Evolutionary conservation across 2,113 vertebrate genomes (phyloP).

Genomic region (Felis chaus): DNA sequence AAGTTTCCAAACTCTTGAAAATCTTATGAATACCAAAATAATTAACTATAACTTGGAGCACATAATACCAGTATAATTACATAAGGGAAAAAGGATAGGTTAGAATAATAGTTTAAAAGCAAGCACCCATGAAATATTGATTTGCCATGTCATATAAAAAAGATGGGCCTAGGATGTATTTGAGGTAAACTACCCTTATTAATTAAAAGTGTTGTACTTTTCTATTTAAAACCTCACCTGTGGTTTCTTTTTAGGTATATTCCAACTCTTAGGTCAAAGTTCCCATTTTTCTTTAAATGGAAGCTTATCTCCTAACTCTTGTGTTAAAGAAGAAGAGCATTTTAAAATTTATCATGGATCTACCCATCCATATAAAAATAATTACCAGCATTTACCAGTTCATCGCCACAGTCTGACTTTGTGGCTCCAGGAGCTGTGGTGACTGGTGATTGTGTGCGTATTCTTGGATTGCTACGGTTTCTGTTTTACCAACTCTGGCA

Average conservation of each 20-base stretch:
- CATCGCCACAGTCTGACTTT: not conserved
- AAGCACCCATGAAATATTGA: not conserved
- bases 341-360: not conserved
- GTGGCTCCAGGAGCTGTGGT: not conserved
- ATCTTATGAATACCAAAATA: constrained; percentile 26
- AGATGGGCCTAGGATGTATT: not conserved
- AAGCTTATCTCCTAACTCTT: not conserved
- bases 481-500: not conserved
- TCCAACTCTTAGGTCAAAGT: not conserved
- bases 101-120: constrained; percentile 30
- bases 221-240: not conserved
- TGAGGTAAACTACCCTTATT: not conserved
- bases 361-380: not conserved
- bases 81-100: not conserved
- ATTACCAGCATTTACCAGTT: not conserved
- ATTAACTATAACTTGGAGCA: constrained; percentile 42
- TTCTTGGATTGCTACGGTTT: not conserved
- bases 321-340: not conserved
- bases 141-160: not conserved
- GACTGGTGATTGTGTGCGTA: not conserved
- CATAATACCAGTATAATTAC: constrained; percentile 27
- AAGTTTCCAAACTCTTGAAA: constrained; percentile 41
- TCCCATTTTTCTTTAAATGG: not conserved
- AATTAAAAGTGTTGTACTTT: not conserved
- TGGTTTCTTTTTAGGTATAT: constrained; percentile 25